These are phyloP conservation scores for Drosophila mimica DNA, from an alignment of 2,888 invertebrate genomes.

Conservation along the genomic window DNA sequence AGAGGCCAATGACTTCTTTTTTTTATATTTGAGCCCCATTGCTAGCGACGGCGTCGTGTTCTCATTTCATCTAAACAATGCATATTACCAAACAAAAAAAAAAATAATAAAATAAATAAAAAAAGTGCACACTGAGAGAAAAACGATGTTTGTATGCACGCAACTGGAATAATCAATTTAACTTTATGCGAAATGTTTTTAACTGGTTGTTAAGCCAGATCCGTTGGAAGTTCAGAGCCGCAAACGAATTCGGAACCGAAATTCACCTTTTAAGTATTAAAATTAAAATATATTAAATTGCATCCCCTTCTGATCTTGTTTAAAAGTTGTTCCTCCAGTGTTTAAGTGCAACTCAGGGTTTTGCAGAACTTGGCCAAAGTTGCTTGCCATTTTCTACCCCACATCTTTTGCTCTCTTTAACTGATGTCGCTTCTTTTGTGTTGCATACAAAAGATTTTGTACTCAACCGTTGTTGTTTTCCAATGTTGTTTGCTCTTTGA, in stretches of 20 bases:
- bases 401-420: constrained; percentile 19
- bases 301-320: background rate
- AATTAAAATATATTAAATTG: too few relatives aligned
- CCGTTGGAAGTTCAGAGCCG: background rate
- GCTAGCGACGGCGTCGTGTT: constrained; percentile 11
- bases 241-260: background rate
- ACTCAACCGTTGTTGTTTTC: constrained; percentile 53
- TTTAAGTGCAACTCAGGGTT: constrained; percentile 45
- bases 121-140: background rate
- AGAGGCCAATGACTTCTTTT: constrained; percentile 71
- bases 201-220: background rate
- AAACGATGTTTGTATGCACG: background rate
- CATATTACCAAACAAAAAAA: constrained; percentile 27
- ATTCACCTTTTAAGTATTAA: background rate
- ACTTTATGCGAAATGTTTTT: background rate
- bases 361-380: constrained; percentile 61
- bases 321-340: background rate
- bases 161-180: background rate
- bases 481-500: constrained; percentile 36
- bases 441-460: constrained; percentile 76
- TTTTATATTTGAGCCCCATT: constrained; percentile 9
- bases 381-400: constrained; percentile 57
- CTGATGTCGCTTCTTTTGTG: constrained; percentile 70
- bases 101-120: constrained; percentile 5
- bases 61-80: constrained; percentile 35